Conservation (phyloP, 2,113 vertebrate species). For the Rhizomys pruinosus region DNA sequence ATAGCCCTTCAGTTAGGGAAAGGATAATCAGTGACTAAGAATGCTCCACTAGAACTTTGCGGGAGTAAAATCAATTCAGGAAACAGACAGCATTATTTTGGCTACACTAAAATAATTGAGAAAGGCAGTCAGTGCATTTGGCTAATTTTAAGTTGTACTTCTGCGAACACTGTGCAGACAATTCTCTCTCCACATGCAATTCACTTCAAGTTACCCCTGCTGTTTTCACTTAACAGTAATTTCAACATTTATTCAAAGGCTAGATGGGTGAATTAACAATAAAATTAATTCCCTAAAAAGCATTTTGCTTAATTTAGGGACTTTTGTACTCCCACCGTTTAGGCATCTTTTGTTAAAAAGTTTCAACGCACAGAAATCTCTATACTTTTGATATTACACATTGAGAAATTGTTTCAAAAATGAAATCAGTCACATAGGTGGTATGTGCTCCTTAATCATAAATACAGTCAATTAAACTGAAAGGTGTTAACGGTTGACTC, state of each 20-base stretch:
- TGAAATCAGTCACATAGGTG: conserved; percentile 79
- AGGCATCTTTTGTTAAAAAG: conserved; percentile 46
- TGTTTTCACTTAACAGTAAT: conserved; percentile 82
- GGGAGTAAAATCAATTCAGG: conserved; percentile 46
- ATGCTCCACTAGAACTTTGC: conserved; percentile 20
- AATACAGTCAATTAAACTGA: conserved; percentile 19
- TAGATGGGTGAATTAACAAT: conserved; percentile 67
- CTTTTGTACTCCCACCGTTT: conserved; percentile 48
- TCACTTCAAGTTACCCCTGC: conserved; percentile 68
- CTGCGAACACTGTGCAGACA: conserved; percentile 61
- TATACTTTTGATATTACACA: conserved; percentile 64
- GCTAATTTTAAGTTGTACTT: conserved; percentile 63
- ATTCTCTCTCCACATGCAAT: conserved; percentile 70
- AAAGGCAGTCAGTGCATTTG: conserved; percentile 33
- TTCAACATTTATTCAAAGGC: conserved; percentile 75
- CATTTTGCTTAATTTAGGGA: conserved; percentile 75
- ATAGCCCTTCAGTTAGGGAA: conserved; percentile 91
- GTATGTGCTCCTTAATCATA: conserved; percentile 80
- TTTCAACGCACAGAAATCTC: conserved; percentile 18
- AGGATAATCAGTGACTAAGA: conserved; percentile 58
- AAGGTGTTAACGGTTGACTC: conserved; percentile 78
- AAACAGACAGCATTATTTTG: conserved; percentile 65
- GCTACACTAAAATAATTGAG: conserved; percentile 9
- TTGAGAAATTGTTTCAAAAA: conserved; percentile 78
- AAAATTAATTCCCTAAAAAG: conserved; percentile 77